Base-by-base conservation (phyloP, 2,113 vertebrate genomes). In the Perca flavescens region DNA sequence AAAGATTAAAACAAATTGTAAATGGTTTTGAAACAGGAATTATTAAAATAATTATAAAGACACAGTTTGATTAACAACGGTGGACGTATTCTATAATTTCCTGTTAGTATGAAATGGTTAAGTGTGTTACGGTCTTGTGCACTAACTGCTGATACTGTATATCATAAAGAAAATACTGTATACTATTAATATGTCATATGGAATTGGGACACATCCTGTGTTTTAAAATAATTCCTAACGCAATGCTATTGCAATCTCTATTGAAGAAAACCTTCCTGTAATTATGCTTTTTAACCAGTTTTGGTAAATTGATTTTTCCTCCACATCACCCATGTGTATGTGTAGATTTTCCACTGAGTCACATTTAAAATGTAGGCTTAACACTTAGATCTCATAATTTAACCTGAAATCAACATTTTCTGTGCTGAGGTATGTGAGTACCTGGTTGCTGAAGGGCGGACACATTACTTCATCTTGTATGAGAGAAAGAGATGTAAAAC, bases 391-490 rank as follows among this genome's bases (percentile, higher is more conserved):
- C 56, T 60, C 28, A 75, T 68, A 17, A 28, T 36, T 50, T 1
- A 58, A 52, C 21, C 54, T 50, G 31, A 74, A 79, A 52, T 56
- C 43, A 31, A 3, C 16, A 13, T 49, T 56, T 50, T 65, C 14
- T 7, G 5, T 77, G 52, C 22, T 50, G 31, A 66, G 22, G 57
- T 56, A 17, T 52, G 54, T 73, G 11, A n/a, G 66, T 11, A 49
- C 58, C 31, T 66, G 19, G n/a, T 28, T n/a, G 6, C 52, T 34
- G 25, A 19, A 0, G 0, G 72, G n/a, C 16, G 15, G 46, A 76
- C n/a, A 31, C 68, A 79, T 91, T 63, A 82, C 80, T 73, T 92
- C 86, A 88, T 85, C 63, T 89, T 2, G 79, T 82, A 80, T 86
- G 88, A 73, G 73, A 75, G 58, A 13, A 25, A 19, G 66, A 52